These are phyloP conservation scores for Microtus oregoni DNA, from an alignment of 2,113 vertebrate species.

Conservation along the genomic window DNA sequence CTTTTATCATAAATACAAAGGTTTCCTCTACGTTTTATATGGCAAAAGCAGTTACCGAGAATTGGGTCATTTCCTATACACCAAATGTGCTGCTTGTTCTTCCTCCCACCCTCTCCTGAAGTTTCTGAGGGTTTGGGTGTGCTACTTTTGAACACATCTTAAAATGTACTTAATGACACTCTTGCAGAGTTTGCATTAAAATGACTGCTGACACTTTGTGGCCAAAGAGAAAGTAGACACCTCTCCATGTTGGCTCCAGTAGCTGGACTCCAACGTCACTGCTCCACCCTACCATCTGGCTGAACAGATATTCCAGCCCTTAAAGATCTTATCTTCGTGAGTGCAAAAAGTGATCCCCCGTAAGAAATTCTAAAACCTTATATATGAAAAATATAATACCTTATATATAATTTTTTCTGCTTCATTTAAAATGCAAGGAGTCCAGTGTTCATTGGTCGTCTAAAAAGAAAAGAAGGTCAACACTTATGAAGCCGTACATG, in stretches of 20 bases:
- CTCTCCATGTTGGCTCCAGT: background rate
- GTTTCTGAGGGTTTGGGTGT: slow-evolving; percentile 8
- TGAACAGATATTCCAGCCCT: slow-evolving; percentile 79
- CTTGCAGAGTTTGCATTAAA: slow-evolving; percentile 71
- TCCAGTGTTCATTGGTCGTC: slow-evolving; percentile 97
- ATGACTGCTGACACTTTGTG: slow-evolving; percentile 79
- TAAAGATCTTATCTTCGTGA: slow-evolving; percentile 65
- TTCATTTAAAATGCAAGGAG: slow-evolving; percentile 94
- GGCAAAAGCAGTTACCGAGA: slow-evolving; percentile 56
- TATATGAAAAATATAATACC: slow-evolving; percentile 87
- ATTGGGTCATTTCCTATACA: slow-evolving; percentile 45
- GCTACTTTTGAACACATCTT: slow-evolving; percentile 5
- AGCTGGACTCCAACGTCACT: slow-evolving; percentile 16
- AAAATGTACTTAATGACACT: slow-evolving; percentile 59
- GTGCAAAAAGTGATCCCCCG: slow-evolving; percentile 81
- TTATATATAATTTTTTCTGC: slow-evolving; percentile 97
- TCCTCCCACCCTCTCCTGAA: background rate
- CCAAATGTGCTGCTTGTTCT: slow-evolving; percentile 11
- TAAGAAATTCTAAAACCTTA: slow-evolving; percentile 80
- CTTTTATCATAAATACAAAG: slow-evolving; percentile 59
- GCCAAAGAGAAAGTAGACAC: slow-evolving; percentile 62
- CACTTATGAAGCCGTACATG: background rate
- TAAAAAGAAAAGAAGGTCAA: slow-evolving; percentile 79
- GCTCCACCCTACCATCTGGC: slow-evolving; percentile 60
- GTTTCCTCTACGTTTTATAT: slow-evolving; percentile 52